Conservation (phyloP, 2,113 vertebrate species). For the Ahaetulla prasina region DNA sequence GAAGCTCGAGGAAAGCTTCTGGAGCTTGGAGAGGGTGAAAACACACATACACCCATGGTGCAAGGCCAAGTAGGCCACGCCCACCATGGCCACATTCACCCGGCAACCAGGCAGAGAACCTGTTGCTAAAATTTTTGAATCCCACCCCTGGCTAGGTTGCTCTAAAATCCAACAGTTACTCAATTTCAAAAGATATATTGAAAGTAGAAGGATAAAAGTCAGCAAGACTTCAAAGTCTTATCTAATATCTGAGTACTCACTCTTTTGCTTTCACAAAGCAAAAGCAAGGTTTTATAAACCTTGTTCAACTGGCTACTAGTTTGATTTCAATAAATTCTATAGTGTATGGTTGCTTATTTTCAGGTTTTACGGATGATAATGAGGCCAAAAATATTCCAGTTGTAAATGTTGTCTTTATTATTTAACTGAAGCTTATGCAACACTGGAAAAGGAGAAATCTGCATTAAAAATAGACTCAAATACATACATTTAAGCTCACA, state of each 20-base stretch:
- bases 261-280: not conserved
- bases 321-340: not conserved
- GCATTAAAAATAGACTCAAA: not conserved
- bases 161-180: not conserved
- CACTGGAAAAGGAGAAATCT: not conserved
- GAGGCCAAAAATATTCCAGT: not conserved
- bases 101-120: too few species aligned
- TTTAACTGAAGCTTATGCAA: not conserved
- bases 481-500: not conserved
- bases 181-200: not conserved
- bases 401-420: not conserved
- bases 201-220: not conserved
- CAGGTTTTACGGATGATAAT: not conserved
- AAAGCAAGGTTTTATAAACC: conserved; percentile 3
- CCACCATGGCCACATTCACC: too few species aligned
- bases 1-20: too few species aligned
- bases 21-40: too few species aligned
- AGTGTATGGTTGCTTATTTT: not conserved
- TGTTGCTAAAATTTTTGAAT: too few species aligned
- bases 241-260: not conserved
- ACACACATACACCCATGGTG: too few species aligned
- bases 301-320: not conserved
- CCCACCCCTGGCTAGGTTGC: too few species aligned
- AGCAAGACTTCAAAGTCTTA: not conserved
- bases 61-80: too few species aligned